Evolutionary conservation across 2,888 invertebrate species (phyloP), one percentile per base, ranked within the genome.

Genomic region (Trypoxylon attenuatum): DNA sequence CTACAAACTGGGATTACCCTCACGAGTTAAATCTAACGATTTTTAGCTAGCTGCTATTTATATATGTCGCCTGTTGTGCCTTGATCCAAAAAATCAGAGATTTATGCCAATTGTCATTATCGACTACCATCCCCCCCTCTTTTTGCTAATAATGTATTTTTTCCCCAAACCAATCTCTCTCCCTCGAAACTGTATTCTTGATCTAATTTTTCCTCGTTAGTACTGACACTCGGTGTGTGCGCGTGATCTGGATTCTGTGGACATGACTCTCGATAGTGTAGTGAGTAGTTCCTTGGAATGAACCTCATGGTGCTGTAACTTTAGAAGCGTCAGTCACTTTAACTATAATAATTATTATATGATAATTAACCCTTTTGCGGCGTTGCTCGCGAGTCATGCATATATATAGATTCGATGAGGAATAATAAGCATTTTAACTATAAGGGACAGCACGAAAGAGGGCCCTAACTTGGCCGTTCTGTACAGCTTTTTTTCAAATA

Each of bases 401-500:
- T n/a, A n/a, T n/a, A n/a, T n/a, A n/a, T n/a, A n/a, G n/a, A n/a
- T n/a, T n/a, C n/a, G n/a, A n/a, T n/a, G n/a, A n/a, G n/a, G n/a
- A n/a, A n/a, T n/a, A n/a, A n/a, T n/a, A n/a, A n/a, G n/a, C n/a
- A n/a, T n/a, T n/a, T n/a, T n/a, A n/a, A 25, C 25, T 25, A 5
- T 25, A 5, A 25, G 25, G 25, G 25, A 5, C 5, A 25, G 25
- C 8, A 5, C 25, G 25, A 8, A 8, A 5, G 25, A 25, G 25
- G 5, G 8, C 29, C 1, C 29, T 29, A 38, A 43, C 43, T 29
- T 5, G 29, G 29, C 15, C 19, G 61, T 77, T 80, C 81, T 84
- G 84, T 85, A 85, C 84, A 85, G 85, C 84, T 85, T 85, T 71
- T 82, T 81, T 33, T 33, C n/a, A 78, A 83, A 80, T 78, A 78